These are phyloP conservation scores for Agapornis roseicollis DNA, from an alignment of 2,113 vertebrate genomes.

Conservation along the genomic window DNA sequence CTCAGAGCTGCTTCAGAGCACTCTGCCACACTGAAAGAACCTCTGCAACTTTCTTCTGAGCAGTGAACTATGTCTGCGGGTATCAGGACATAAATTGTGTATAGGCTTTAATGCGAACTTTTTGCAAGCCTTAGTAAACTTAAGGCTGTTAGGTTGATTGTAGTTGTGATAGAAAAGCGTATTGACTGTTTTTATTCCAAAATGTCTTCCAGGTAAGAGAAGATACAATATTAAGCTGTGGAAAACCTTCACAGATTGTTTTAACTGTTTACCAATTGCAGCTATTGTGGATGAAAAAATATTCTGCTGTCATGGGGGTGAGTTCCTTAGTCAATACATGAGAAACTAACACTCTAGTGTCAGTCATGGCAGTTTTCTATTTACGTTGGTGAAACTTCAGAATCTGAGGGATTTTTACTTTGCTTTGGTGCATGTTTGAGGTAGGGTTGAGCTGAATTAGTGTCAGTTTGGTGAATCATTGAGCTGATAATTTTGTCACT, in stretches of 20 bases:
- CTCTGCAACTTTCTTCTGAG: not conserved
- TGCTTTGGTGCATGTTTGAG: not conserved
- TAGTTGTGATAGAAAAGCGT: not conserved
- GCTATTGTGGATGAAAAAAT: slow-evolving; percentile 99
- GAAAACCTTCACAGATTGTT: slow-evolving; percentile 99
- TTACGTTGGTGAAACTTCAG: not conserved
- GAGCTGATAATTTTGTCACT: not conserved
- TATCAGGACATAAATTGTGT: not conserved
- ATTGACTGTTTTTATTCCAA: not conserved
- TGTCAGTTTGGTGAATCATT: not conserved
- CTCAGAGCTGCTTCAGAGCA: not conserved
- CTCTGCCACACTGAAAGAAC: not conserved
- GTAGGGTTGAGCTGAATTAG: not conserved
- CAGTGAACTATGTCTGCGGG: not conserved
- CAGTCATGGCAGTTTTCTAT: not conserved
- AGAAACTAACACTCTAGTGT: not conserved
- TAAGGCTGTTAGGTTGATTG: not conserved
- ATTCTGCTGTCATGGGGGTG: slow-evolving; percentile 98
- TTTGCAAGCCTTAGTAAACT: not conserved
- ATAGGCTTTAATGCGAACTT: not conserved
- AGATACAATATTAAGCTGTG: slow-evolving; percentile 98
- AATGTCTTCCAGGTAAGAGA: slow-evolving; percentile 87
- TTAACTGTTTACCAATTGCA: slow-evolving; percentile 97
- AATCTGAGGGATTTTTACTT: not conserved
- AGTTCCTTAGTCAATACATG: not conserved